Base-by-base conservation (phyloP, 2,888 invertebrate genomes). In the Limnephilus marmoratus region DNA sequence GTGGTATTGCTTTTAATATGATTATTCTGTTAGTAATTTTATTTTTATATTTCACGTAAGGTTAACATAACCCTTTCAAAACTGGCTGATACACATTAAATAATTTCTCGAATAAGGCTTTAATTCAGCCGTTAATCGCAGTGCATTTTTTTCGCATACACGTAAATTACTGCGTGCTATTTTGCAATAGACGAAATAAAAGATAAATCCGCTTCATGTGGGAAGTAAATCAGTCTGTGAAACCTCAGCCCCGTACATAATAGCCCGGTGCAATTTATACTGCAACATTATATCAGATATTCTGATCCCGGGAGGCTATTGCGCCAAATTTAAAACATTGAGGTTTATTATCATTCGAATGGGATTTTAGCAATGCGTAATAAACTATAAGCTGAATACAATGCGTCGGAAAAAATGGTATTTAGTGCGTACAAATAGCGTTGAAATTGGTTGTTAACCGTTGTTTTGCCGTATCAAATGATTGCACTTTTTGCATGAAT, bases 141-240 rank as follows among this genome's bases (percentile, higher is more conserved):
- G 24, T n/a, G 24, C 9, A 68, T n/a, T 68, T 68, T 68, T 68
- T 68, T 68, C 68, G 68, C 68, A n/a, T 68, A 9, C 24, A 68
- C n/a, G 68, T 68, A 68, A 68, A 68, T 68, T n/a, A 68, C 68
- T 24, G 24, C 9, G 24, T 68, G 68, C 7, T n/a, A n/a, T 68
- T 24, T 24, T 24, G 24, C 7, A 68, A 24, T 68, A 68, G 24
- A 68, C n/a, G n/a, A 68, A 68, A 68, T 68, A 68, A 89, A 37
- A 89, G 80, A 89, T 89, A 80, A 80, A 89, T 89, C 81, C 88
- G 24, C 24, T 89, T 89, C 53, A 24, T 49, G 88, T n/a, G 88
- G 88, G n/a, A 80, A 81, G 49, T 90, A 90, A 90, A 90, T 90
- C 85, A 53, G 90, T n/a, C 83, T 85, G n/a, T 90, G 80, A 90